Evolutionary conservation across 64 coral and sea anemone species (phyloP).

Genomic region (Hydrozoanthus tunicans): DNA sequence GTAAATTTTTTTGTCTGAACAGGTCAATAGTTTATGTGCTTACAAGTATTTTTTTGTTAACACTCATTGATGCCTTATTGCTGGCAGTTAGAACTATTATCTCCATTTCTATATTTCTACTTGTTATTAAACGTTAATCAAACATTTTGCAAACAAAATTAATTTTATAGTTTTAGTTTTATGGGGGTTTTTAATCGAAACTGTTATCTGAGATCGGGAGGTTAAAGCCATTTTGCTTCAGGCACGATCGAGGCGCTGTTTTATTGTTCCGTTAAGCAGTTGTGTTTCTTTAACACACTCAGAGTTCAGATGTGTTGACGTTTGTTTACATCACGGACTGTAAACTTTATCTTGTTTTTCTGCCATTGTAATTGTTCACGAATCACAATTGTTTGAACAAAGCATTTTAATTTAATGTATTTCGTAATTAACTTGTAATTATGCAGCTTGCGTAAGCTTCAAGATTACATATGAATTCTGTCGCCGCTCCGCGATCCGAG

Average conservation of each 20-base stretch:
- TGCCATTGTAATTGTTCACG: neutral
- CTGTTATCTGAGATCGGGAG: neutral
- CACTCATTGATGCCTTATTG: neutral
- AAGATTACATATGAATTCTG: neutral
- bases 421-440: constrained; percentile 9
- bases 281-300: neutral
- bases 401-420: neutral
- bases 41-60: too few species aligned
- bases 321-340: neutral
- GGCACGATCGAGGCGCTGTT: neutral
- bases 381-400: constrained; percentile 10
- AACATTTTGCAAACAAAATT: neutral
- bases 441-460: neutral
- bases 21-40: neutral
- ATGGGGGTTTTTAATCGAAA: neutral
- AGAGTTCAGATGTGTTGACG: neutral
- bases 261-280: neutral
- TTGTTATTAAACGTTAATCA: neutral
- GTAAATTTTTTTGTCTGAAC: neutral
- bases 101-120: neutral
- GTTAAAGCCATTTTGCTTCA: neutral
- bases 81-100: neutral
- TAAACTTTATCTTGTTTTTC: constrained; percentile 29
- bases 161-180: neutral
- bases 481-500: too few species aligned